Conservation (phyloP, 2,888 invertebrate genomes). For the Anodontia alba region DNA sequence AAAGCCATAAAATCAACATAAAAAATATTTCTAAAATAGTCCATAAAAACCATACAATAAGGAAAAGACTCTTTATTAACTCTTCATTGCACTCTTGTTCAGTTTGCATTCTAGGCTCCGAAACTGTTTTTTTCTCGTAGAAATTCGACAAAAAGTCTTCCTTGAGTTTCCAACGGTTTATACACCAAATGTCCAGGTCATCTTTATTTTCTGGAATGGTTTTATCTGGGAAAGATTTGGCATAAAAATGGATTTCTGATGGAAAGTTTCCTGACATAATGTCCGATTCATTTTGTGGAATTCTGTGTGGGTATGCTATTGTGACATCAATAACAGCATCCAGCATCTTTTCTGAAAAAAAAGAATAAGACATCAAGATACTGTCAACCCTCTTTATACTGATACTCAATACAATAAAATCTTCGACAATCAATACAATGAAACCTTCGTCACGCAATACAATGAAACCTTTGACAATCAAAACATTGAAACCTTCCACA, state of each 20-base stretch:
- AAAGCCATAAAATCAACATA: constrained; percentile 41
- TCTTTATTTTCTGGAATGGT: constrained; percentile 47
- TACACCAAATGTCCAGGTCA: constrained; percentile 54
- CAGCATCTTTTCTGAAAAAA: constrained; percentile 87
- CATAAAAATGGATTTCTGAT: constrained; percentile 90
- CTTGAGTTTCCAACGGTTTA: constrained; percentile 41
- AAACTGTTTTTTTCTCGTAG: constrained; percentile 53
- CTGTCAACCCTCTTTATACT: too few species aligned
- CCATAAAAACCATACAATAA: constrained; percentile 53
- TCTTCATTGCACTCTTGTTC: constrained; percentile 39
- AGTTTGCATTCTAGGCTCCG: neutral
- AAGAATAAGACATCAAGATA: too few species aligned
- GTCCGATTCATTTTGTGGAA: constrained; percentile 91
- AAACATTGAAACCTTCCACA: too few species aligned
- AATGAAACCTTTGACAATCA: too few species aligned
- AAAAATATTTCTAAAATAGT: constrained; percentile 34
- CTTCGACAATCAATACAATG: too few species aligned
- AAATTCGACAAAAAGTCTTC: constrained; percentile 46
- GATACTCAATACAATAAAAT: too few species aligned
- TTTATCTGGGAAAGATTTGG: constrained; percentile 83
- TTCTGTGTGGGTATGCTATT: constrained; percentile 91
- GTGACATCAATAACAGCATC: constrained; percentile 94
- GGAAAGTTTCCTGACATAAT: constrained; percentile 90
- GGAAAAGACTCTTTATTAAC: constrained; percentile 41
- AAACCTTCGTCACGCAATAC: too few species aligned